These are phyloP conservation scores for Halictus ligatus DNA, from an alignment of 2,888 invertebrate species.

Conservation along the genomic window DNA sequence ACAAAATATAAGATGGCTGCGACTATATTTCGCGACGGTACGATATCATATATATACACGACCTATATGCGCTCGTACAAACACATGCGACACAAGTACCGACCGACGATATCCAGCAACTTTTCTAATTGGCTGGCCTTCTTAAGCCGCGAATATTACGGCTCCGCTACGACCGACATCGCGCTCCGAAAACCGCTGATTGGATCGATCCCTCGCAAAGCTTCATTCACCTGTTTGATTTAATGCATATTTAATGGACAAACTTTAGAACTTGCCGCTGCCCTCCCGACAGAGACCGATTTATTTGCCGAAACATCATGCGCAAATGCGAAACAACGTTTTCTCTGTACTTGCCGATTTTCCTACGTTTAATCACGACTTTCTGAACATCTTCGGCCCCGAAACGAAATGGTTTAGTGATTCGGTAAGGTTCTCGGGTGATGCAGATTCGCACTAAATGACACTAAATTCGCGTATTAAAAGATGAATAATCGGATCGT, in stretches of 20 bases:
- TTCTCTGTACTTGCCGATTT: not conserved
- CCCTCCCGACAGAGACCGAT: not conserved
- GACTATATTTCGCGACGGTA: slow-evolving; percentile 79
- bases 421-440: not conserved
- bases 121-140: slow-evolving; percentile 65
- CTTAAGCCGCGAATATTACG: slow-evolving; percentile 55
- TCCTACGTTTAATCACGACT: not conserved
- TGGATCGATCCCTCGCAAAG: slow-evolving; percentile 59
- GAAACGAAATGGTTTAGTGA: not conserved
- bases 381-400: not conserved
- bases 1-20: slow-evolving; percentile 85
- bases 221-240: slow-evolving; percentile 64
- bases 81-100: slow-evolving; percentile 57
- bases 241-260: slow-evolving; percentile 52
- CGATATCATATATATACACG: slow-evolving; percentile 18
- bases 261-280: slow-evolving; percentile 23
- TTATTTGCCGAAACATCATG: not conserved
- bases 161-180: slow-evolving; percentile 38
- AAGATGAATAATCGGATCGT: not conserved
- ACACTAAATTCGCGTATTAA: not conserved
- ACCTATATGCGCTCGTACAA: slow-evolving; percentile 63
- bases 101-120: slow-evolving; percentile 59
- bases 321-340: not conserved
- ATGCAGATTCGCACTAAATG: not conserved
- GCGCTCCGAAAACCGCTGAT: slow-evolving; percentile 55